These are phyloP conservation scores for Orchesella cincta DNA, from an alignment of 1,140 invertebrate genomes.

Conservation along the genomic window DNA sequence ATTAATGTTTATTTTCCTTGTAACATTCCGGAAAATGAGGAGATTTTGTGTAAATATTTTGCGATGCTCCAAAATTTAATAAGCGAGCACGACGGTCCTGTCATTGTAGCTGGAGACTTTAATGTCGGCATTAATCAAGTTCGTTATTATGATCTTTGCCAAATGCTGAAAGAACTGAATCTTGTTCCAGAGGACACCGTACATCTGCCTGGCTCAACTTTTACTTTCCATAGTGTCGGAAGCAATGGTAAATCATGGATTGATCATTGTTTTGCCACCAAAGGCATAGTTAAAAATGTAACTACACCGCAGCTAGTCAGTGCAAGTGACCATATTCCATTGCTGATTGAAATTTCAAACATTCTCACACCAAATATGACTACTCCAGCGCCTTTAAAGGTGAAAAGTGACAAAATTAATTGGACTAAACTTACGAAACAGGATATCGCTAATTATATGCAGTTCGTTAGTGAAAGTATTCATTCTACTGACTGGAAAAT, in stretches of 20 bases:
- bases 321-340: conserved; percentile 18
- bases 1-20: conserved; percentile 11
- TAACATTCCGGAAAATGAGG: not conserved
- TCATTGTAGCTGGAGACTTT: not conserved
- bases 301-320: not conserved
- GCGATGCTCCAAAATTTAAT: not conserved
- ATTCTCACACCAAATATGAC: not conserved
- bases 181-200: not conserved
- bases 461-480: not conserved
- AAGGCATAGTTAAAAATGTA: not conserved
- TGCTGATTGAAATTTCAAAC: not conserved
- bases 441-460: not conserved
- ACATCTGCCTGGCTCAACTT: not conserved
- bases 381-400: too few species aligned
- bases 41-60: not conserved
- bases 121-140: not conserved
- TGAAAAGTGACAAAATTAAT: not conserved
- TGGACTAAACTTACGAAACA: not conserved
- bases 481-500: not conserved
- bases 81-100: not conserved
- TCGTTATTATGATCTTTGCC: not conserved
- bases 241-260: not conserved
- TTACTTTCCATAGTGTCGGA: not conserved
- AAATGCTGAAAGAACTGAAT: not conserved
- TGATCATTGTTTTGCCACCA: not conserved